These are phyloP conservation scores for Drosophila pseudotalamancana DNA, from an alignment of 2,888 invertebrate species.

Conservation along the genomic window DNA sequence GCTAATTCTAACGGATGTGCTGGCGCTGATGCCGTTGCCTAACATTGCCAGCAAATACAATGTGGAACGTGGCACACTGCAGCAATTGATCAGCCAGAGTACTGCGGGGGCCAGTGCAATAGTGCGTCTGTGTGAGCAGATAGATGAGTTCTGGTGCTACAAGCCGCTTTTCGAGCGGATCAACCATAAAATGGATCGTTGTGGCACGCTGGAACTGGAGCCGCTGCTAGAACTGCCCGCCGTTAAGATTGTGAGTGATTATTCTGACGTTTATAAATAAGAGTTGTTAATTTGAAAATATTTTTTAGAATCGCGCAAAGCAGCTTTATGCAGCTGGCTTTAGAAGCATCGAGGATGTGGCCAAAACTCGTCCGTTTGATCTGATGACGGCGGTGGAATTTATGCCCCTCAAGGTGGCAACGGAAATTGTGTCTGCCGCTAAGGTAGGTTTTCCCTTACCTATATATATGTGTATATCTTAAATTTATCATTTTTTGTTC, in stretches of 20 bases:
- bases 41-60: slow-evolving; percentile 89
- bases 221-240: slow-evolving; percentile 94
- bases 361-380: slow-evolving; percentile 88
- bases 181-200: slow-evolving; percentile 90
- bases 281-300: no score
- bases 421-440: slow-evolving; percentile 93
- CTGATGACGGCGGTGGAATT: slow-evolving; percentile 88
- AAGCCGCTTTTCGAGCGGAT: slow-evolving; percentile 90
- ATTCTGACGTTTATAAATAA: no score
- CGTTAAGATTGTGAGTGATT: slow-evolving; percentile 89
- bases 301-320: slow-evolving; percentile 89
- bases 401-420: slow-evolving; percentile 89
- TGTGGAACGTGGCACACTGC: slow-evolving; percentile 91
- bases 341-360: slow-evolving; percentile 90
- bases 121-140: slow-evolving; percentile 91
- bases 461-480: neutral
- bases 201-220: slow-evolving; percentile 91
- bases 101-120: slow-evolving; percentile 91
- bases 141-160: slow-evolving; percentile 93
- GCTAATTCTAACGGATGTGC: slow-evolving; percentile 92
- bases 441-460: slow-evolving; percentile 84
- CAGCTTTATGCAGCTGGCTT: slow-evolving; percentile 94
- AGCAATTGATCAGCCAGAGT: slow-evolving; percentile 89
- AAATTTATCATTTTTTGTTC: neutral
- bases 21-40: slow-evolving; percentile 88